A percentile compares a stretch with the other conserved stretches of the same genome.
Conservation (phyloP, 2,797 vertebrate genomes). For the Muscicapa striata region DNA sequence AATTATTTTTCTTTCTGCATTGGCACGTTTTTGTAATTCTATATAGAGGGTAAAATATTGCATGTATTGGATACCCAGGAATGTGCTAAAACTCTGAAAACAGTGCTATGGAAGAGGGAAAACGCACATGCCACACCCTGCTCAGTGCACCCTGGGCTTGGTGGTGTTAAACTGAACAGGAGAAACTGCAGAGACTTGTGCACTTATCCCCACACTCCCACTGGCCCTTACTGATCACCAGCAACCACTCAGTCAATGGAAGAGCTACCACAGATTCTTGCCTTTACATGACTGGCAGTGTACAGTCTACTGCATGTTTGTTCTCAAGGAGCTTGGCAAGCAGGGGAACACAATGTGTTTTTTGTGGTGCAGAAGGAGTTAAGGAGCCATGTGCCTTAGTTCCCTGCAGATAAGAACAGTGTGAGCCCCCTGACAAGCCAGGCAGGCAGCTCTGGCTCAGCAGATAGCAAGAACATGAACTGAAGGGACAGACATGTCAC, state of each 20-base stretch:
- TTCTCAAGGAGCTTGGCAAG: background rate
- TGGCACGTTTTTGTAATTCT: background rate
- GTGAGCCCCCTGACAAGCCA: background rate
- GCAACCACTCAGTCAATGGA: background rate
- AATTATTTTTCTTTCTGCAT: background rate
- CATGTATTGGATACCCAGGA: background rate
- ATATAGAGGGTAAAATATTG: background rate
- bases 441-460: slow-evolving; percentile 21
- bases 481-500: background rate
- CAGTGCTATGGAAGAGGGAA: background rate
- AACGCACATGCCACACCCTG: rapidly evolving
- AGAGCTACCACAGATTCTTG: background rate
- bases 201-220: background rate
- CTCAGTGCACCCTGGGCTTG: background rate
- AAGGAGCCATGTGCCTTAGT: background rate
- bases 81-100: background rate
- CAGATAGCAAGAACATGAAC: background rate
- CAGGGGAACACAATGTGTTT: background rate
- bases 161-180: background rate
- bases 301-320: background rate
- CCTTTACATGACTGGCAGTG: background rate
- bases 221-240: background rate
- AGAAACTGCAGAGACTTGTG: background rate
- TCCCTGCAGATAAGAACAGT: background rate
- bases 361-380: background rate